These are phyloP conservation scores for Vidua chalybeata DNA, from an alignment of 2,113 vertebrate genomes.

Conservation along the genomic window DNA sequence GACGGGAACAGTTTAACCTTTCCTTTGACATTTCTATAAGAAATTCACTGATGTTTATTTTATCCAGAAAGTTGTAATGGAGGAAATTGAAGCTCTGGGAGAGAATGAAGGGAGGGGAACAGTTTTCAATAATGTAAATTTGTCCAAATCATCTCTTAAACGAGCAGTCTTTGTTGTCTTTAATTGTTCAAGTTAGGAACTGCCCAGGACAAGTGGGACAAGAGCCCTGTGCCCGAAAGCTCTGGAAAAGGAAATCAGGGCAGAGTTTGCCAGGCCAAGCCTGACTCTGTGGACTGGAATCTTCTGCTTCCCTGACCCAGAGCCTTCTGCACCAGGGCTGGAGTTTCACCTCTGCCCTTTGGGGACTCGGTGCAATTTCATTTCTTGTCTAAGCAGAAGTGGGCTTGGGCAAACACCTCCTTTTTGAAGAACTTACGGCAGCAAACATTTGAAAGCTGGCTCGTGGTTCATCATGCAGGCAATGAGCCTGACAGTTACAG, in stretches of 20 bases:
- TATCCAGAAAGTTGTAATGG: neutral
- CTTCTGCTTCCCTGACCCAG: neutral
- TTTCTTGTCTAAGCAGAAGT: neutral
- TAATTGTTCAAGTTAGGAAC: neutral
- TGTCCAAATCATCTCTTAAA: neutral
- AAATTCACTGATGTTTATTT: neutral
- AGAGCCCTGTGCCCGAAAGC: neutral
- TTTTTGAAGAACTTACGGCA: neutral
- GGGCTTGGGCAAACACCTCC: neutral
- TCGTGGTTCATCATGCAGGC: neutral
- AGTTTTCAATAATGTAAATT: neutral
- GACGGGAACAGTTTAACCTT: slow-evolving; percentile 16
- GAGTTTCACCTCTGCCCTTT: neutral
- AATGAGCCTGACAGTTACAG: neutral
- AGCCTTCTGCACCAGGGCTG: neutral
- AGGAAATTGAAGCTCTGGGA: neutral
- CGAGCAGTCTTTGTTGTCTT: neutral
- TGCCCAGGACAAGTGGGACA: neutral
- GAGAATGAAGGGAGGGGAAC: neutral
- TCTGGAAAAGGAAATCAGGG: neutral
- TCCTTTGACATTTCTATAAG: slow-evolving; percentile 9
- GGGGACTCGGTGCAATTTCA: neutral
- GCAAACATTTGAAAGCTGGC: neutral
- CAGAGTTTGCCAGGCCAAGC: neutral
- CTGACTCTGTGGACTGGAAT: neutral